phyloP scores from a whole-genome alignment of 1,140 invertebrate genomes.

The Holotrichia oblita region DNA sequence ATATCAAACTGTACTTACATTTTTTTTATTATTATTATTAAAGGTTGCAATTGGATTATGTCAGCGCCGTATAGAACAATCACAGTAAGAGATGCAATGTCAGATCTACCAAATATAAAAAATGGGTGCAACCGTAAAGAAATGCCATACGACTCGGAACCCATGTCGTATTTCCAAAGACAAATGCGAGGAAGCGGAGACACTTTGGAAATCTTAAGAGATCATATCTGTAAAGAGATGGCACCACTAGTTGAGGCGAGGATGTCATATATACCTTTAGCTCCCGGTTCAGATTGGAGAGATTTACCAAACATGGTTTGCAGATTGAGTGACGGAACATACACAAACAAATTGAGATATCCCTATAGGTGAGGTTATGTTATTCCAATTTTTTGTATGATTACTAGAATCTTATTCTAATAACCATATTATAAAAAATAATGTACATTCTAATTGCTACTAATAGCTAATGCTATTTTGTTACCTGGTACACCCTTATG shows the following conservation, averaged over 20 bases:
- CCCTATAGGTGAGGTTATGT: slow-evolving; percentile 51
- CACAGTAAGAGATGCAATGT: slow-evolving; percentile 80
- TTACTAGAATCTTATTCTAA: no score
- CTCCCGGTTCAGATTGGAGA: slow-evolving; percentile 85
- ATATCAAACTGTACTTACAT: no score
- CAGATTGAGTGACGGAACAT: slow-evolving; percentile 74
- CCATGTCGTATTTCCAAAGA: slow-evolving; percentile 81
- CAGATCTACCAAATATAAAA: slow-evolving; percentile 80
- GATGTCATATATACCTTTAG: slow-evolving; percentile 79
- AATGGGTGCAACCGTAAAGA: no score
- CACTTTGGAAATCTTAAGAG: slow-evolving; percentile 59
- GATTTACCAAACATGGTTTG: slow-evolving; percentile 85
- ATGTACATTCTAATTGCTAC: no score
- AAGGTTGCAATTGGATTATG: slow-evolving; percentile 50
- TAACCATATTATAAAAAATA: no score
- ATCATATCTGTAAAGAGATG: slow-evolving; percentile 91
- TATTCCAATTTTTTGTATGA: no score
- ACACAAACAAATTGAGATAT: slow-evolving; percentile 69
- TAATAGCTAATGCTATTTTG: no score
- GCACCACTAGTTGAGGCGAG: slow-evolving; percentile 80
- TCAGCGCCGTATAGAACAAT: slow-evolving; percentile 57
- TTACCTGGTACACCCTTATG: no score
- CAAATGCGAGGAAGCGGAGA: slow-evolving; percentile 70
- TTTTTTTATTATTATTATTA: background rate
- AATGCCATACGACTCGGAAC: slow-evolving; percentile 78